Percentiles rank a stretch among this genome's conserved stretches.
Conservation (phyloP, 2,113 vertebrate species). For the Calonectris borealis region DNA sequence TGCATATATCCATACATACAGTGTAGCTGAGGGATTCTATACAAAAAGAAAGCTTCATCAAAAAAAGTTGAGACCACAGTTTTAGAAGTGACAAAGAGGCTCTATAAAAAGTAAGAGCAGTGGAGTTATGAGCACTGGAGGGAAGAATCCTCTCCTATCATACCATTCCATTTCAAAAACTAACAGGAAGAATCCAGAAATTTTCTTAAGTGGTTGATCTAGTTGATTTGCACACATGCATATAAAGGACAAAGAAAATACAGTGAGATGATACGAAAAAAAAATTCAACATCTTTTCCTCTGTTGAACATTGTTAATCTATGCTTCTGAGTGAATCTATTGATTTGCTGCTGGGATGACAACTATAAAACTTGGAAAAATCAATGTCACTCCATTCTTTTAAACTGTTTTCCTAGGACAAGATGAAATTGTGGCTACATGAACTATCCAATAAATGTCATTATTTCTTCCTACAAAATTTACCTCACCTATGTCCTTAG, state of each 20-base stretch:
- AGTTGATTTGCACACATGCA: neutral
- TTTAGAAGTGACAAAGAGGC: neutral
- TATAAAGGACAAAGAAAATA: neutral
- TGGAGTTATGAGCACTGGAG: neutral
- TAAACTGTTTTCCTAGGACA: neutral
- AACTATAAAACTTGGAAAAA: neutral
- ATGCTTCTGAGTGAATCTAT: neutral
- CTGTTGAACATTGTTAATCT: neutral
- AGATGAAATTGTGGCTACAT: neutral
- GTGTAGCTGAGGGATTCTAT: neutral
- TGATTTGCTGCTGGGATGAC: neutral
- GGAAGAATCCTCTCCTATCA: neutral
- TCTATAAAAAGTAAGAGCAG: neutral
- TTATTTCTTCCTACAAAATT: neutral
- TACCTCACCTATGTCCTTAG: neutral
- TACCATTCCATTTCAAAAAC: neutral
- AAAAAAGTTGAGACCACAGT: neutral
- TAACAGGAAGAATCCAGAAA: neutral
- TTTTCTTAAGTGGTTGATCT: neutral
- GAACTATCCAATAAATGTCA: neutral
- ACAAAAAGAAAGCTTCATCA: neutral
- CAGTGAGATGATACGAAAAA: neutral
- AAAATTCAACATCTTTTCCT: neutral
- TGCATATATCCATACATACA: neutral
- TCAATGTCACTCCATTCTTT: neutral